A percentile compares a stretch with the other conserved stretches of the same genome.
Conservation (phyloP, 1,140 invertebrate species). For the Procambarus virginalis region DNA sequence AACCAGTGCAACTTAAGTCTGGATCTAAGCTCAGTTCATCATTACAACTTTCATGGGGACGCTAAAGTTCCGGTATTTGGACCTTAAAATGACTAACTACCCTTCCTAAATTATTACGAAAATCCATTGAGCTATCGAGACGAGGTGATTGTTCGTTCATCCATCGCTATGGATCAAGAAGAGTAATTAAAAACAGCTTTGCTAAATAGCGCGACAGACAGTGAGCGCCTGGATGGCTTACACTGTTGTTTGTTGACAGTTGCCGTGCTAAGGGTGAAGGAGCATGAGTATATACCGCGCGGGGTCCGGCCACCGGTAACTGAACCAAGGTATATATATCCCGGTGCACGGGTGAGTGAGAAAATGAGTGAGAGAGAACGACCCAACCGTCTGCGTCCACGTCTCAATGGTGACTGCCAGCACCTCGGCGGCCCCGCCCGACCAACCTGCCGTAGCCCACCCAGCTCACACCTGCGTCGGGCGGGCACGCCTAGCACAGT, state of each 20-base stretch:
- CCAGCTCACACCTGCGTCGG: conserved; percentile 36
- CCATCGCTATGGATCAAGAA: background rate
- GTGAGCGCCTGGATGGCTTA: background rate
- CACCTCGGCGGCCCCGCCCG: conserved; percentile 56
- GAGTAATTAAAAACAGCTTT: background rate
- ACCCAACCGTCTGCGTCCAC: conserved; percentile 39
- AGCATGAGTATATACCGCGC: background rate
- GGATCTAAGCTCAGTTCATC: too few species aligned
- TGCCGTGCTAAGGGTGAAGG: background rate
- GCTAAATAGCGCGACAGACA: background rate
- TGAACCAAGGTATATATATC: background rate
- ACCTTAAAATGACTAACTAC: too few species aligned
- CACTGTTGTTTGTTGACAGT: background rate
- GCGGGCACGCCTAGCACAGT: conserved; percentile 6
- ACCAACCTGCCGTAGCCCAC: conserved; percentile 56
- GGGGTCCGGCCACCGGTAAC: background rate
- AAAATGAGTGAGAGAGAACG: background rate
- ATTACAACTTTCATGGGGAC: too few species aligned
- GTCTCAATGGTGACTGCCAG: conserved; percentile 59
- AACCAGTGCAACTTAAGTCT: too few species aligned
- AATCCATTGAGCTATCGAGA: background rate
- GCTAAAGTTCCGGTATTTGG: too few species aligned
- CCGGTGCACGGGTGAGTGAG: background rate
- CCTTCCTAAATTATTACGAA: background rate
- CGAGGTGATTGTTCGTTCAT: background rate